Base-by-base conservation (phyloP, 2,797 vertebrate species). In the Epinephelus coioides region DNA sequence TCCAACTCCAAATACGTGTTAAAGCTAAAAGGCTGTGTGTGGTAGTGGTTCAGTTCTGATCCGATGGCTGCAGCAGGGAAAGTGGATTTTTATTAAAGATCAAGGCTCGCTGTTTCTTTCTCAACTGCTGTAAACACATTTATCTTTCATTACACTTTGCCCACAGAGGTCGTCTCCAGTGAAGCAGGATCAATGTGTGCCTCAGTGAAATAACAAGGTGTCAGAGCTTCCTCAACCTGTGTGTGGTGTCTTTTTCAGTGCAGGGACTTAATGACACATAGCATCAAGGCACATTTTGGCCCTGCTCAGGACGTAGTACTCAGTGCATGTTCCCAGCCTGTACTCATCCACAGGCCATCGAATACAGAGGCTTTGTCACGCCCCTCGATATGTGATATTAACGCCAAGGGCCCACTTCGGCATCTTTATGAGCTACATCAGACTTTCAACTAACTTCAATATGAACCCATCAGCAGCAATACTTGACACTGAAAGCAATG, bases 121-220 rank as follows among this genome's bases (percentile, higher is more conserved):
- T 71, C 34, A 63, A n/a, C 30, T 10, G 23, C 72, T 63, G 73
- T 62, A 82, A 86, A 83, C 73, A 67, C 78, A 87, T 91, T 89
- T 73, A 83, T 89, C 87, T 92, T 87, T 76, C 59, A 76, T 86
- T 84, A 63, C 54, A 65, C 51, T 80, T 75, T 51, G 73, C 54
- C 69, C 67, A 51, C n/a, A 1, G 19, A 71, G 68, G 72, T 83
- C 21, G 6, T 27, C 56, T 67, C 30, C 13, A 34, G 49, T 62
- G 77, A 81, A 25, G 76, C 17, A 6, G 76, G 84, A 86, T 86
- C 85, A 81, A 59, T 88, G 80, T 78, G 60, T 13, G 46, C 30
- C 59, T 59, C 61, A 46, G 64, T 72, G 65, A 86, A 81, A 68
- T 66, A 73, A 76, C 44, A 74, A 40, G 76, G 62, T 80, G 71